Percentiles rank a stretch among this genome's conserved stretches.
Evolutionary conservation across 2,888 invertebrate genomes (phyloP).

Genomic region (Clanis bilineata): DNA sequence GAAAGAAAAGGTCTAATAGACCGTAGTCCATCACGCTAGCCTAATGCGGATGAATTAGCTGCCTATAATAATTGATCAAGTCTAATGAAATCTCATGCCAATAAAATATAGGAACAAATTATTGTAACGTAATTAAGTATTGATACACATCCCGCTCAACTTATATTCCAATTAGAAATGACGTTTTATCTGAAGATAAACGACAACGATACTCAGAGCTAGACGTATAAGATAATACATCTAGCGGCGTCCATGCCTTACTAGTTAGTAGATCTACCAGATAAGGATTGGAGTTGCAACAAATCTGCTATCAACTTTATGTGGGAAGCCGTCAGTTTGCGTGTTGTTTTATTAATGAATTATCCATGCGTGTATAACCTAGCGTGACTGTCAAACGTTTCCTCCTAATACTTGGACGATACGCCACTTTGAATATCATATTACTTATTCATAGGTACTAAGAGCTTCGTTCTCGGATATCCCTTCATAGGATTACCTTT

Average conservation of each 20-base stretch:
- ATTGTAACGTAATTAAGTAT: conserved; percentile 32
- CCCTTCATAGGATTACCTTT: background rate
- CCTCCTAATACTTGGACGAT: conserved; percentile 15
- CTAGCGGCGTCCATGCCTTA: conserved; percentile 48
- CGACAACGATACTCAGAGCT: conserved; percentile 55
- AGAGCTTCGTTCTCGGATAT: conserved; percentile 11
- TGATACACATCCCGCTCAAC: conserved; percentile 48
- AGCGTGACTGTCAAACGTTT: conserved; percentile 38
- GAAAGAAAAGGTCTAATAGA: too few species aligned
- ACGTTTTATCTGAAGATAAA: conserved; percentile 60
- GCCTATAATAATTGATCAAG: too few species aligned
- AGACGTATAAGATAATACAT: conserved; percentile 62
- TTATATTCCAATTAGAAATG: conserved; percentile 69
- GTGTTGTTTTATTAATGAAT: conserved; percentile 50
- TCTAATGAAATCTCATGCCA: background rate
- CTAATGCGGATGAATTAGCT: too few species aligned
- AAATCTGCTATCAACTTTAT: conserved; percentile 39
- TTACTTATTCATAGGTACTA: conserved; percentile 18
- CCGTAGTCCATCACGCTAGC: too few species aligned
- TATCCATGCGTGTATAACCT: conserved; percentile 32
- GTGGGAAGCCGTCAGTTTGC: conserved; percentile 37
- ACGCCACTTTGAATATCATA: conserved; percentile 16
- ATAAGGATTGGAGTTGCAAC: conserved; percentile 49
- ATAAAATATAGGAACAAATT: conserved; percentile 14
- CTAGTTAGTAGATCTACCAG: conserved; percentile 47